Evolutionary conservation across 1,140 invertebrate species (phyloP).

Genomic region (Pogonomyrmex californicus): DNA sequence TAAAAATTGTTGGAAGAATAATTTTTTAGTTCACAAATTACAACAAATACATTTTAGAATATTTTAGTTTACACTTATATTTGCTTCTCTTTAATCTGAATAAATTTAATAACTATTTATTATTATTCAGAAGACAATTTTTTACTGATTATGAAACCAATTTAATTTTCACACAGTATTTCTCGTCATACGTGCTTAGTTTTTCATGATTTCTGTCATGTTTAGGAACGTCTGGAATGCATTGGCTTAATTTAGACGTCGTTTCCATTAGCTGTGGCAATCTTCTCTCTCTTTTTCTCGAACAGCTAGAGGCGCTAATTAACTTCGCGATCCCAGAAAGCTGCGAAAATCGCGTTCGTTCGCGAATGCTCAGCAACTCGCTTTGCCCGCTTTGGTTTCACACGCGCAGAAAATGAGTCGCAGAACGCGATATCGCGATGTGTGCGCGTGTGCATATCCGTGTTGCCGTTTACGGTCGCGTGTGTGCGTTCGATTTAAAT

Average conservation of each 20-base stretch:
- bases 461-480: slow-evolving; percentile 15
- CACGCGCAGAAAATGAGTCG: slow-evolving; percentile 57
- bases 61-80: slow-evolving; percentile 3
- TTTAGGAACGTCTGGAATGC: neutral
- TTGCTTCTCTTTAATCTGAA: neutral
- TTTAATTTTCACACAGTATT: neutral
- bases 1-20: neutral
- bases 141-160: neutral
- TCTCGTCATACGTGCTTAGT: neutral
- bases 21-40: neutral
- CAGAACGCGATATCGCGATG: slow-evolving; percentile 6
- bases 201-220: slow-evolving; percentile 31
- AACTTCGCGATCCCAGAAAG: slow-evolving; percentile 38
- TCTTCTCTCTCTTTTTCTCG: slow-evolving; percentile 9
- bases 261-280: slow-evolving; percentile 43
- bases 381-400: slow-evolving; percentile 55
- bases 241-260: slow-evolving; percentile 46
- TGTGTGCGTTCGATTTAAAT: slow-evolving; percentile 74
- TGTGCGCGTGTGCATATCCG: slow-evolving; percentile 24
- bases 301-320: slow-evolving; percentile 44
- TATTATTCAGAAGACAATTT: neutral
- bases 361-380: slow-evolving; percentile 37
- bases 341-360: slow-evolving; percentile 35
- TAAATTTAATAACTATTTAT: slow-evolving; percentile 8
- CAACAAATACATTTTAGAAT: neutral